Evolutionary conservation across 1,140 invertebrate genomes (phyloP).

Genomic region (Ruditapes philippinarum): DNA sequence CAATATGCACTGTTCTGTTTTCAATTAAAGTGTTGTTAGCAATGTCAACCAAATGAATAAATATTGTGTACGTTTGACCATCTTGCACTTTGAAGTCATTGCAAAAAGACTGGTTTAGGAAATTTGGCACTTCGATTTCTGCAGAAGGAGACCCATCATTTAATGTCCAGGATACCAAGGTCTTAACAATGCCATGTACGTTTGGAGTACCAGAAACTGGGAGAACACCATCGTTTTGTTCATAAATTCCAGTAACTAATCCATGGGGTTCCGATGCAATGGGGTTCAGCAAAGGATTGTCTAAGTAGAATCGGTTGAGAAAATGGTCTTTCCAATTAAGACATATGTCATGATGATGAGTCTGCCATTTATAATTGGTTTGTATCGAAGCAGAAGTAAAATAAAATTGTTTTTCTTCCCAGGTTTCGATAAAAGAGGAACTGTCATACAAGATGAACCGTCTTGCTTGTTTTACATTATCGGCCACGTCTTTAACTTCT

Average conservation of each 20-base stretch:
- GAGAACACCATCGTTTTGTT: constrained; percentile 67
- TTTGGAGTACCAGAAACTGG: constrained; percentile 72
- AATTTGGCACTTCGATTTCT: constrained; percentile 4
- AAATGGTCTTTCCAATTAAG: constrained; percentile 23
- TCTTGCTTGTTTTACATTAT: constrained; percentile 24
- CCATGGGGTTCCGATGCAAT: constrained; percentile 37
- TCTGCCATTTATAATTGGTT: constrained; percentile 52
- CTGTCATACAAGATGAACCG: constrained; percentile 31
- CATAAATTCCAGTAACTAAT: constrained; percentile 56
- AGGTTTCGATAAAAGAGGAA: background rate
- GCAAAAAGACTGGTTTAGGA: constrained; percentile 42
- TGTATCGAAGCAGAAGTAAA: background rate
- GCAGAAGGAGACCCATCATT: background rate
- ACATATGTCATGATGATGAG: constrained; percentile 5
- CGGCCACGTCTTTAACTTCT: constrained; percentile 31
- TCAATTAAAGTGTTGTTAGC: constrained; percentile 50
- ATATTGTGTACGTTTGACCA: constrained; percentile 69
- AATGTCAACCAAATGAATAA: constrained; percentile 63
- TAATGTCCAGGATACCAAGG: background rate
- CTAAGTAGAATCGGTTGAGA: background rate
- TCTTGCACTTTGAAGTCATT: constrained; percentile 29
- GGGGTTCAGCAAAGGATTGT: constrained; percentile 56
- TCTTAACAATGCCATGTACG: constrained; percentile 70
- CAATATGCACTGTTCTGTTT: constrained; percentile 63
- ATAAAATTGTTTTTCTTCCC: background rate